Percentiles rank a stretch among this genome's conserved stretches.
These are phyloP conservation scores for Drosophila obscura DNA, from an alignment of 1,140 invertebrate species.

Conservation along the genomic window DNA sequence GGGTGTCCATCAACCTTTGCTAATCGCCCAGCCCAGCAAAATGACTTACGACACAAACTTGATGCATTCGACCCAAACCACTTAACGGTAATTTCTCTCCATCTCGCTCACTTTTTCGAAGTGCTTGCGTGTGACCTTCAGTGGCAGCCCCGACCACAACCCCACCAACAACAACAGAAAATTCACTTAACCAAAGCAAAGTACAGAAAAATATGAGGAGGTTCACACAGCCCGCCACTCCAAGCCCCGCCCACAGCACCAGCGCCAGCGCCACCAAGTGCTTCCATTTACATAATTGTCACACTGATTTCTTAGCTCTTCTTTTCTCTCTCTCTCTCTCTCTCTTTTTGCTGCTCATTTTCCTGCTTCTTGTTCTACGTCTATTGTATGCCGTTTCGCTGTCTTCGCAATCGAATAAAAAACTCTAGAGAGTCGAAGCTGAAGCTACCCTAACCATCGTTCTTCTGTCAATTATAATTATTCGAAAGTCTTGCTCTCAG, in stretches of 20 bases:
- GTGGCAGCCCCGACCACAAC: conserved; percentile 19
- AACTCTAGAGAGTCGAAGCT: neutral
- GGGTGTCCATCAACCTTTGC: conserved; percentile 13
- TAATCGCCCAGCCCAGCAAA: conserved; percentile 42
- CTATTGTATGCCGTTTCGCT: conserved; percentile 14
- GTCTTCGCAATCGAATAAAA: conserved; percentile 62
- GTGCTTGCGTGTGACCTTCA: conserved; percentile 63
- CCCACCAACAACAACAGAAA: conserved; percentile 38
- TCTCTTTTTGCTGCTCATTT: neutral
- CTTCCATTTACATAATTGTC: conserved; percentile 80
- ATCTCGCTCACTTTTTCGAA: conserved; percentile 2
- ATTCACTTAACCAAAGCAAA: conserved; percentile 66
- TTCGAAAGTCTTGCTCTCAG: no score
- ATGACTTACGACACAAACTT: conserved; percentile 75
- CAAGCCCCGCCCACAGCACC: conserved; percentile 47
- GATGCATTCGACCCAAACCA: conserved; percentile 66
- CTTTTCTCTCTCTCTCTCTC: conserved; percentile 9
- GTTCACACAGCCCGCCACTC: conserved; percentile 4
- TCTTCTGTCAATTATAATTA: no score
- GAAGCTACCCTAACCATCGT: no score
- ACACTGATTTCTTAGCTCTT: conserved; percentile 61
- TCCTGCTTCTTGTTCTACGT: neutral
- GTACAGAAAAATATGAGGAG: neutral
- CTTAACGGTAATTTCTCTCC: conserved; percentile 65
- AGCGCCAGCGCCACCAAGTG: conserved; percentile 72